phyloP scores from a whole-genome alignment of 2,113 vertebrate species.

The Eonycteris spelaea region DNA sequence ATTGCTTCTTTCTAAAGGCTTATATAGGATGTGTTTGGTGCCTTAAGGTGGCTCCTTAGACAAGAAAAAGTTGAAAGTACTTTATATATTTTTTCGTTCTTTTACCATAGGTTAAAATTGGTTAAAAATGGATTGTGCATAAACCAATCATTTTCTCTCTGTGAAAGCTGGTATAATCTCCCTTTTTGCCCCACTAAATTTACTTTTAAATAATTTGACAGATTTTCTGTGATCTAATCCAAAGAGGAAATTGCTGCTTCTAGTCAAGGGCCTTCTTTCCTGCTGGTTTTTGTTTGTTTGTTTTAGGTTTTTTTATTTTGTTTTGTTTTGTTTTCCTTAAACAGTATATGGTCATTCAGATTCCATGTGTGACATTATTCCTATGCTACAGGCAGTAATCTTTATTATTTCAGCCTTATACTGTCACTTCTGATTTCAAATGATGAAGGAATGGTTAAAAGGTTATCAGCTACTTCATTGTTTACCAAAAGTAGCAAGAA shows the following conservation, averaged over 20 bases:
- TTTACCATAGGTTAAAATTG: conserved; percentile 10
- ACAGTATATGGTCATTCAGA: background rate
- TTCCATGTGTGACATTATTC: background rate
- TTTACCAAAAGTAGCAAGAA: conserved; percentile 40
- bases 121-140: background rate
- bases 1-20: background rate
- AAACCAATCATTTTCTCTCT: background rate
- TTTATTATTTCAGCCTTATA: conserved; percentile 1
- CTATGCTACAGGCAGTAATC: background rate
- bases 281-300: background rate
- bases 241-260: background rate
- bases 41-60: background rate
- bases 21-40: conserved; percentile 19
- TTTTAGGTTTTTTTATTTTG: background rate
- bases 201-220: conserved; percentile 32
- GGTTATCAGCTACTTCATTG: background rate
- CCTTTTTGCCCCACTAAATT: background rate
- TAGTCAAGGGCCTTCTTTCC: background rate
- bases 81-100: background rate
- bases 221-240: background rate
- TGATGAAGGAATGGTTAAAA: conserved; percentile 24
- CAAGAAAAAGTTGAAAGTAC: background rate
- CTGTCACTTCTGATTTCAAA: conserved; percentile 11
- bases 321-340: background rate
- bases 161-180: background rate